Conservation (phyloP, 2,888 invertebrate genomes). For the Ernsta delagoae region DNA sequence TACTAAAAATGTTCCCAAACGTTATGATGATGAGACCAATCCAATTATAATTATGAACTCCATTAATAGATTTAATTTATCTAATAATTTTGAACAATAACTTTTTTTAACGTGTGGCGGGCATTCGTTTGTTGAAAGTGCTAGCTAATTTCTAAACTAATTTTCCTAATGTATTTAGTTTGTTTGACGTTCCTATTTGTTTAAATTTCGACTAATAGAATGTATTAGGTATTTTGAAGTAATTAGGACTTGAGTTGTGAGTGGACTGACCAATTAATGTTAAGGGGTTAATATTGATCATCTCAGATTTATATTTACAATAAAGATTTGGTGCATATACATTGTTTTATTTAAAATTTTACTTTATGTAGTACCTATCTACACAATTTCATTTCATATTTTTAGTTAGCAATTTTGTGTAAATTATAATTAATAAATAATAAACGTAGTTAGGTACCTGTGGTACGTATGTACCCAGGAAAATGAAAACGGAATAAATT, state of each 20-base stretch:
- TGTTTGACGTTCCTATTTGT: conserved; percentile 27
- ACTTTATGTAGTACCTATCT: no score
- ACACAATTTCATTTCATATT: no score
- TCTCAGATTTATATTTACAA: conserved; percentile 48
- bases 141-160: conserved; percentile 6
- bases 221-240: conserved; percentile 9
- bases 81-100: no score
- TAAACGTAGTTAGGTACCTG: no score
- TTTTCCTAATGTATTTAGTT: conserved; percentile 5
- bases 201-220: conserved; percentile 4
- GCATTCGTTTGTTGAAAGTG: conserved; percentile 15
- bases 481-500: no score
- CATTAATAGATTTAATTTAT: no score
- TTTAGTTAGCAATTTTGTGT: no score
- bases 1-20: no score
- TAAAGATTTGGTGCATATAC: conserved; percentile 43
- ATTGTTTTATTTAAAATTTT: conserved; percentile 29
- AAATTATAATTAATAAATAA: no score
- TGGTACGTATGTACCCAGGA: no score
- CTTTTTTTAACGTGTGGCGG: conserved; percentile 14
- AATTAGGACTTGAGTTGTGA: conserved; percentile 41
- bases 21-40: no score
- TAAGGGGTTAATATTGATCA: conserved; percentile 53
- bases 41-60: no score
- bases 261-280: conserved; percentile 64